Evolutionary conservation across 2,113 vertebrate genomes (phyloP), one percentile per base, ranked within the genome.

Genomic region (Otocyon megalotis): DNA sequence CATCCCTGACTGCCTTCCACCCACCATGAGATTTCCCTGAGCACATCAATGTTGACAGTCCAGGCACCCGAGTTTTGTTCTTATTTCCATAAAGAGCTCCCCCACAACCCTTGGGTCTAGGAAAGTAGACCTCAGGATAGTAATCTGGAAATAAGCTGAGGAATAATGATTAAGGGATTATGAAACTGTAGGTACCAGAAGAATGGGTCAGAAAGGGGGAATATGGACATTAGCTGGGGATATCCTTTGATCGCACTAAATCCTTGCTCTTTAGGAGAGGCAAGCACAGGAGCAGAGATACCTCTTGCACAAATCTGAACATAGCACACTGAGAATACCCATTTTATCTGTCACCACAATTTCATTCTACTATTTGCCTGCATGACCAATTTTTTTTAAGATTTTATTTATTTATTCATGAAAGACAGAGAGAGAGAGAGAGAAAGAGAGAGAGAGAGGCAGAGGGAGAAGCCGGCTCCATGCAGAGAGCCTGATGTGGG

Each of bases 31-130:
- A 5, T 58, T 53, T 2, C 4, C 5, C 53, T 50, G 14, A 63
- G 54, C n/a, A 71, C 30, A 71, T 8, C 19, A 6, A 3, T 8
- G 0, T 32, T 10, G 72, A 35, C 7, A 1, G 1, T 17, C 1
- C 30, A 20, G 11, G 13, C 8, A 1, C 30, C 54, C 43, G 20
- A 72, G 32, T 20, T 26, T 56, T 87, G 17, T 82, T 10, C n/a
- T 82, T 67, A 37, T 24, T 15, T 12, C 9, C 20, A 13, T 3
- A 58, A 0, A 54, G 11, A 67, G 20, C 35, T 60, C 79, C 20
- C 37, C 9, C 20, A 43, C 4, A 67, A 10, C 12, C 24, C 16
- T 3, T 53, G 11, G 22, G 24, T 35, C 28, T 53, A 54, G 32
- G 17, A 53, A 77, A 54, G 28, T 15, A 15, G 10, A 32, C 6